phyloP scores from a whole-genome alignment of 2,113 vertebrate species.

The Pitta sordida region DNA sequence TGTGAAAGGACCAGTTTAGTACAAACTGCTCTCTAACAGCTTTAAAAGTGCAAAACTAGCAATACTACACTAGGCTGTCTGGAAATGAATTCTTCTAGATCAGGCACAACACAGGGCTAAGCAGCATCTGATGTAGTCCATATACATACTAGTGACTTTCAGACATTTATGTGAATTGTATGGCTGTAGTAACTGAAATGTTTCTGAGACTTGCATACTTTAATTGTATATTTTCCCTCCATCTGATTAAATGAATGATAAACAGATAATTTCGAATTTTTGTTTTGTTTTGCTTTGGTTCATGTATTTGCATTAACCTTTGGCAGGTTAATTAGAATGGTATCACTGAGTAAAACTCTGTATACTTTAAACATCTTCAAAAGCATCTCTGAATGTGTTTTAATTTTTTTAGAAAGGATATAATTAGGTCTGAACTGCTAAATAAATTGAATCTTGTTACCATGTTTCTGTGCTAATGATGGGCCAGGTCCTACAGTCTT shows the following conservation, averaged over 20 bases:
- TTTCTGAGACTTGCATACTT: background rate
- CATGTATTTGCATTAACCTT: background rate
- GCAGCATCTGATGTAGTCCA: background rate
- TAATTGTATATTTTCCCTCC: background rate
- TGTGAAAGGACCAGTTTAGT: background rate
- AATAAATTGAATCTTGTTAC: background rate
- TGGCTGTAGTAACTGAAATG: background rate
- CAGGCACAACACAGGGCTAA: background rate
- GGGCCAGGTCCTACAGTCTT: background rate
- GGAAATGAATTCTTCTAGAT: background rate
- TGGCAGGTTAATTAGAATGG: background rate
- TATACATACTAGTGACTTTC: background rate
- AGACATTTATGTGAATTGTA: background rate
- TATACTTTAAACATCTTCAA: constrained; percentile 1
- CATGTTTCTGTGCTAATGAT: background rate
- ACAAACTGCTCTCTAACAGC: background rate
- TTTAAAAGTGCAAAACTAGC: background rate
- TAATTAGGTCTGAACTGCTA: background rate
- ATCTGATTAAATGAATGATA: background rate
- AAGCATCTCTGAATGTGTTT: background rate
- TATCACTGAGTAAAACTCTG: background rate
- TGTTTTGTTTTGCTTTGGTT: background rate
- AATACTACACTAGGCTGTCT: background rate
- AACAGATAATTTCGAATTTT: background rate
- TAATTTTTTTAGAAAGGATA: background rate